These are phyloP conservation scores for Cynopterus sphinx DNA, from an alignment of 2,797 vertebrate genomes.

Conservation along the genomic window DNA sequence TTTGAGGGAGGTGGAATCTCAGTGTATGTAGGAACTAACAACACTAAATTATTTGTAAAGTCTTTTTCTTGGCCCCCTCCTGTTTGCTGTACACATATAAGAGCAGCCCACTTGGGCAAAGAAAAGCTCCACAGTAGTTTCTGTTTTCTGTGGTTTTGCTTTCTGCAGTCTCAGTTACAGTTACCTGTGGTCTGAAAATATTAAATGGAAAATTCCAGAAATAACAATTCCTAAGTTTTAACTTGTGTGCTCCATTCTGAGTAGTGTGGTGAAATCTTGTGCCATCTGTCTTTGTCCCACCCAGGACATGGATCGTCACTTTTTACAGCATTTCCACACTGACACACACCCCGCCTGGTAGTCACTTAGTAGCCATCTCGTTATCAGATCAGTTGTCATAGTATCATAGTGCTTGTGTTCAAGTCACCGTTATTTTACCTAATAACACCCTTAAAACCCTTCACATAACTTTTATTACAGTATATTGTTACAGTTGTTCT, in stretches of 20 bases:
- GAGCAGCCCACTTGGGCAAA: neutral
- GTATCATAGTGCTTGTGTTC: neutral
- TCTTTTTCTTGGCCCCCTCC: neutral
- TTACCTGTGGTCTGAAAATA: too few species aligned
- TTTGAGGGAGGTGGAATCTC: neutral
- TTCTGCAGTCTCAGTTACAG: neutral
- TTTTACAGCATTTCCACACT: neutral
- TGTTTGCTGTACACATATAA: neutral
- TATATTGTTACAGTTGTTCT: too few species aligned
- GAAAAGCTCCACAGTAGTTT: neutral
- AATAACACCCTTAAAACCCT: neutral
- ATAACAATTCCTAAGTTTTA: neutral
- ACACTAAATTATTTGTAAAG: neutral
- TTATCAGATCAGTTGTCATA: neutral
- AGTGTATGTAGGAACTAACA: neutral
- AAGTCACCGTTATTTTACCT: neutral
- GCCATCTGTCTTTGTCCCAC: accelerated
- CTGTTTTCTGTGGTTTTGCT: neutral
- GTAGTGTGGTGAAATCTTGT: neutral
- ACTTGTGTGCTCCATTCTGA: neutral
- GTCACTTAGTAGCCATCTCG: neutral
- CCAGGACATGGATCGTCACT: neutral
- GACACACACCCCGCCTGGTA: neutral
- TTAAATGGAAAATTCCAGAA: neutral
- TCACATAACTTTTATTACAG: too few species aligned